Base-by-base conservation (phyloP, 2,888 invertebrate genomes). In the Disparrhopalites patrizii region DNA sequence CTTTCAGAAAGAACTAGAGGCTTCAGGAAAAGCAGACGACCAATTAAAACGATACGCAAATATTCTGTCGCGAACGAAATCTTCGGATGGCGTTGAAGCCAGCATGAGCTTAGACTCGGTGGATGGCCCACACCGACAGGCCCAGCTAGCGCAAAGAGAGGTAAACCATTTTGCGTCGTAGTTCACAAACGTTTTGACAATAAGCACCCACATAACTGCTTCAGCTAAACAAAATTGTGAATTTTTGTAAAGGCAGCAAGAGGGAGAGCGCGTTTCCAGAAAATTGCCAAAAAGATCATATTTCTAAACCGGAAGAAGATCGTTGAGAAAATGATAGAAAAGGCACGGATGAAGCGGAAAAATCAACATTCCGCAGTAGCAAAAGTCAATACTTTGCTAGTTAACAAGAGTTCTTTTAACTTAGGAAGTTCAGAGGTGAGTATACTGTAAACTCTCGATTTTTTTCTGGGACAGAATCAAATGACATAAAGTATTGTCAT, bases 281-380 rank as follows among this genome's bases (percentile, higher is more conserved):
- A 60, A 43, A 50, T 69, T 33, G 69, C 69, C 25, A 70, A 62
- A 50, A 71, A 73, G 68, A 70, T 74, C 30, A 75, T 73, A 50
- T 63, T 73, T 62, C 67, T 72, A 47, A 73, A 74, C 56, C 63
- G 73, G 51, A 74, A 73, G 54, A 68, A 70, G 27, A 65, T 72
- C 15, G 71, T 70, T 23, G 72, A 72, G 56, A 63, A 63, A 50
- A 69, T 70, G 28, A 71, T 74, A 51, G 62, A 66, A 10, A 55
- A 67, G 62, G 70, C 72, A 27, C 68, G 71, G 27, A 65, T 65
- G 40, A 65, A 67, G 40, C 52, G 33, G 47, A 30, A 56, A 25
- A 40, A 52, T 15, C 2, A 5, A 4, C 8, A 28, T 28, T 40
- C 40, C 15, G 20, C 52, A 15, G 30, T 38, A 40, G 3, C 43